Evolutionary conservation across 2,113 vertebrate genomes (phyloP).

Genomic region (Thalassarche chlororhynchos): DNA sequence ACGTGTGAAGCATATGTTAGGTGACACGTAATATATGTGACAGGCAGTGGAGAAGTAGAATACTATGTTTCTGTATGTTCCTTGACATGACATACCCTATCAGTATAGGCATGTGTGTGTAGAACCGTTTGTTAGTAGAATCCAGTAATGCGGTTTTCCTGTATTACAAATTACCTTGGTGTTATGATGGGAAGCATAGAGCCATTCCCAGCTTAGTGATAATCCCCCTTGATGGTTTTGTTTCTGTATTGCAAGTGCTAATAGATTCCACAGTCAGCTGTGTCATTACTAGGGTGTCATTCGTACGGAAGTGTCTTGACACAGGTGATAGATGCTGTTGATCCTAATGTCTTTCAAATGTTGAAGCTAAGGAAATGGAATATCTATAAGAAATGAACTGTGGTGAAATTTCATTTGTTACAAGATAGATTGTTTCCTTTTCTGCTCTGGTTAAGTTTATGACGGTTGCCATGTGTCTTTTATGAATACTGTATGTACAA

Average conservation of each 20-base stretch:
- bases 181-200: not conserved
- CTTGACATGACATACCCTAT: not conserved
- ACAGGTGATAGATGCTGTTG: not conserved
- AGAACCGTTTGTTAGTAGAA: not conserved
- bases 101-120: not conserved
- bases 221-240: not conserved
- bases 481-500: not conserved
- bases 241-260: not conserved
- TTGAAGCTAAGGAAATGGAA: not conserved
- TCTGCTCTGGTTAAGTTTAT: not conserved
- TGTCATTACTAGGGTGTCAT: not conserved
- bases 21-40: not conserved
- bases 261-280: not conserved
- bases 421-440: not conserved
- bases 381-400: not conserved
- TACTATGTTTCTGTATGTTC: not conserved
- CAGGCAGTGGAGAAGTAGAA: not conserved
- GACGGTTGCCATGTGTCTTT: not conserved
- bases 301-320: not conserved
- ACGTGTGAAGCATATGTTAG: rapidly evolving
- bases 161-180: not conserved
- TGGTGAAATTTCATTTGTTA: not conserved
- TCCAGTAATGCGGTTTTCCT: not conserved
- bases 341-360: not conserved
- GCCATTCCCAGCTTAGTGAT: not conserved